Evolutionary conservation across 2,113 vertebrate genomes (phyloP).

Genomic region (Macheiramphus alcinus): DNA sequence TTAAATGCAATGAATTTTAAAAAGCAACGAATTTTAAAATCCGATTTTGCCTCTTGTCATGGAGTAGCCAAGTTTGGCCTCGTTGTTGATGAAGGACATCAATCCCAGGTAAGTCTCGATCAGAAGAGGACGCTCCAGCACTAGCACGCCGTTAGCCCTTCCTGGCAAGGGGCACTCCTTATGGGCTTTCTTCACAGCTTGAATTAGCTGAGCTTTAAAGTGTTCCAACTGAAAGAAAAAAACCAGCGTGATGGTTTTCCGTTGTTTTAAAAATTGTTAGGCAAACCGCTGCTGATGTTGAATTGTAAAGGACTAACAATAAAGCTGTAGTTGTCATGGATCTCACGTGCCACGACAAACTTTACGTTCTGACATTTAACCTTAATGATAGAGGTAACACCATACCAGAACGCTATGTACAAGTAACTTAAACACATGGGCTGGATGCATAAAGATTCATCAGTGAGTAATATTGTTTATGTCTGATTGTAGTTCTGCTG

Average conservation of each 20-base stretch:
- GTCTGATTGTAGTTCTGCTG: not conserved
- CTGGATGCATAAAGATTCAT: not conserved
- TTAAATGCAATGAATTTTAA: conserved; percentile 31
- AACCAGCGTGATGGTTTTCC: not conserved
- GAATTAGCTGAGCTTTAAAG: conserved; percentile 88
- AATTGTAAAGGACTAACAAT: not conserved
- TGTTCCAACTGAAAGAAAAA: conserved; percentile 80
- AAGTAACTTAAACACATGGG: not conserved
- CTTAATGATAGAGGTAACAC: not conserved
- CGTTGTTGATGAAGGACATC: conserved; percentile 98
- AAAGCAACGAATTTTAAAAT: conserved; percentile 72
- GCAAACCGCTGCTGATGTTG: not conserved
- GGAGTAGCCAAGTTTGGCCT: conserved; percentile 95
- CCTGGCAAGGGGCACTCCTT: conserved; percentile 83
- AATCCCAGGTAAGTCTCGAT: conserved; percentile 96
- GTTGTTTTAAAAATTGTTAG: not conserved
- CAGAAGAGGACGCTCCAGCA: conserved; percentile 89
- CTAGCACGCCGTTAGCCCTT: conserved; percentile 77
- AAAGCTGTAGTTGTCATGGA: not conserved
- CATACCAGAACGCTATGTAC: not conserved
- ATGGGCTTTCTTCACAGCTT: conserved; percentile 92
- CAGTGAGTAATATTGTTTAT: not conserved
- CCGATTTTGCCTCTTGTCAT: conserved; percentile 95
- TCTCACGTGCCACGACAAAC: fast-evolving
- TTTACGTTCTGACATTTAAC: not conserved